phyloP scores from a whole-genome alignment of 23 tunicate species.

The Trididemnum clinides region DNA sequence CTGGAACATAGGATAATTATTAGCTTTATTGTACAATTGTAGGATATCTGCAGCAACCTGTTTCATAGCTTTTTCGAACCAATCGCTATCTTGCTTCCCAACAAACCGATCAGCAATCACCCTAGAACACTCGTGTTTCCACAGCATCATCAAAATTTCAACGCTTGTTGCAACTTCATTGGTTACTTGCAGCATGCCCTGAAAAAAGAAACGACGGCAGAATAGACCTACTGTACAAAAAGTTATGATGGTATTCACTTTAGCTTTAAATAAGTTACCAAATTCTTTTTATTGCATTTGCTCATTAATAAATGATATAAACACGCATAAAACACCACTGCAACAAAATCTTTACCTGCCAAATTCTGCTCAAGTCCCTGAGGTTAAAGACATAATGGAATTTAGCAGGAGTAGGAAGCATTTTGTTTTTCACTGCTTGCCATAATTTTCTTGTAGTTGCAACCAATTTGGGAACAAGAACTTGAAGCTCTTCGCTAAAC shows the following conservation, averaged over 20 bases:
- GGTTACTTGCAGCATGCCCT: constrained; percentile 79
- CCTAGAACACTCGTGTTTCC: constrained; percentile 95
- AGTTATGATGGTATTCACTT: too few species aligned
- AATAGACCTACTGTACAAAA: too few species aligned
- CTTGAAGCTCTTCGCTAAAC: constrained; percentile 41
- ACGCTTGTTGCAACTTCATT: constrained; percentile 45
- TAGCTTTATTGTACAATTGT: not conserved
- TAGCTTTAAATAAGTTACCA: too few species aligned
- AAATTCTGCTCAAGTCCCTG: constrained; percentile 91
- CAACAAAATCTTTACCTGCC: constrained; percentile 76
- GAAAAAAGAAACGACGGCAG: too few species aligned
- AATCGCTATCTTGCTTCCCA: constrained; percentile 68
- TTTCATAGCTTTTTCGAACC: constrained; percentile 89
- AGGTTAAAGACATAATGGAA: constrained; percentile 95
- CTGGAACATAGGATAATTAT: too few species aligned
- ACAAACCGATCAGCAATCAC: constrained; percentile 97
- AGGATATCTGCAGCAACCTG: constrained; percentile 15
- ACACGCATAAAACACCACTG: too few species aligned
- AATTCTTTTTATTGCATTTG: too few species aligned
- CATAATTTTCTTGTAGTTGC: constrained; percentile 79
- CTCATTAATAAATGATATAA: too few species aligned
- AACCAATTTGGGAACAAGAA: constrained; percentile 49
- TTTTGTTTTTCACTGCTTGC: constrained; percentile 88
- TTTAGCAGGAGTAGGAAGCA: constrained; percentile 99
- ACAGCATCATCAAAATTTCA: constrained; percentile 58